A percentile compares a stretch with the other conserved stretches of the same genome.
Conservation (phyloP, 2,888 invertebrate genomes). For the Eupeodes latifasciatus region DNA sequence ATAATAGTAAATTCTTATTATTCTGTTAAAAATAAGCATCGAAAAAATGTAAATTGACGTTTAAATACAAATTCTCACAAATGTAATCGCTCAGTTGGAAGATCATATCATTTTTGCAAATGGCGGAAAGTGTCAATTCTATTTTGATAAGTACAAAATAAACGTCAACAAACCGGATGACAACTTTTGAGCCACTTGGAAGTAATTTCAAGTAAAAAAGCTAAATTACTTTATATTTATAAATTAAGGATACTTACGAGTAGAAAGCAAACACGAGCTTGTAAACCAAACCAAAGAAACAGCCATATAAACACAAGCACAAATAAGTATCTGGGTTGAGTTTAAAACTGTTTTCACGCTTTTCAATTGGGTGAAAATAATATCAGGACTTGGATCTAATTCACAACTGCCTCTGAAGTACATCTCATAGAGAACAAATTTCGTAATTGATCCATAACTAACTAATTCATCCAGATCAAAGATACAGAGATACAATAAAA, state of each 20-base stretch:
- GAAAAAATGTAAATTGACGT: too few species aligned
- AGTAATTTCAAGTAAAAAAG: too few species aligned
- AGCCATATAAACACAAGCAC: constrained; percentile 82
- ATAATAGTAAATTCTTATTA: background rate
- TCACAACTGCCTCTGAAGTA: constrained; percentile 81
- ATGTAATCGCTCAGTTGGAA: too few species aligned
- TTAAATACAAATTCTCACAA: too few species aligned
- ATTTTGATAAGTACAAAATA: too few species aligned
- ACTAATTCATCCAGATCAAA: constrained; percentile 78
- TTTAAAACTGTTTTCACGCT: constrained; percentile 79
- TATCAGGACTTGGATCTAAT: background rate
- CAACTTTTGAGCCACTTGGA: too few species aligned
- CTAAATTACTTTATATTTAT: background rate
- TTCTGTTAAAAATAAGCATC: too few species aligned
- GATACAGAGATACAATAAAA: constrained; percentile 82
- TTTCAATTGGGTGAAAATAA: constrained; percentile 78
- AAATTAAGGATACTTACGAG: constrained; percentile 79
- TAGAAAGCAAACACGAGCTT: constrained; percentile 80
- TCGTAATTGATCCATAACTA: constrained; percentile 79
- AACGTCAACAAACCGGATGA: too few species aligned
- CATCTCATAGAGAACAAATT: constrained; percentile 81
- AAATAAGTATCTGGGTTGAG: constrained; percentile 80
- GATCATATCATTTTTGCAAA: too few species aligned
- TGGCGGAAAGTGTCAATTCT: too few species aligned
- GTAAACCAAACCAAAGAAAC: constrained; percentile 81